phyloP scores from a whole-genome alignment of 35 echinoderm and acorn worm species.

The Heliocidaris tuberculata region DNA sequence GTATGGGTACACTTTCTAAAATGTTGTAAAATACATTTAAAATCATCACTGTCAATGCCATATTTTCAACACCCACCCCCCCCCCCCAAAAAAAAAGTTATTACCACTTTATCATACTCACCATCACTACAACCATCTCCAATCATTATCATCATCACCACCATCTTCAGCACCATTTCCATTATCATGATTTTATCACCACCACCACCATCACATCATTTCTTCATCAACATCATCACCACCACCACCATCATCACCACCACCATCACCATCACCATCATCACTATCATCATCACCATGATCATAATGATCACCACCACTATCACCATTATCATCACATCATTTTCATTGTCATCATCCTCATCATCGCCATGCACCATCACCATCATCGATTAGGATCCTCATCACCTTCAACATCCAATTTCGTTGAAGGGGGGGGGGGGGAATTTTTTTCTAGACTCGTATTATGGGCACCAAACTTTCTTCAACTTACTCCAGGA shows the following conservation, averaged over 20 bases:
- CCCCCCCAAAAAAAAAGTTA: too few relatives aligned
- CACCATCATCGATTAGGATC: background rate
- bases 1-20: too few relatives aligned
- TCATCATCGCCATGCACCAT: background rate
- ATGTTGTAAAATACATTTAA: too few relatives aligned
- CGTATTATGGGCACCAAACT: background rate
- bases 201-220: background rate
- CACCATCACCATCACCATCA: background rate
- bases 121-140: background rate
- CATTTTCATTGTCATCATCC: background rate
- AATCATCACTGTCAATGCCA: too few relatives aligned
- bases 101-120: background rate
- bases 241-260: background rate
- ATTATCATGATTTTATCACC: too few relatives aligned
- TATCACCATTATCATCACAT: background rate
- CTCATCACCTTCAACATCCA: background rate
- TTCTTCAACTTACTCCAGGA: constrained; percentile 76
- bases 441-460: background rate
- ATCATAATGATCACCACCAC: background rate
- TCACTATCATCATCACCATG: background rate
- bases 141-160: background rate
- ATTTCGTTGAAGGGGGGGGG: background rate
- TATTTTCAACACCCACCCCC: too few relatives aligned
- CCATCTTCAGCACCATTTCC: background rate
- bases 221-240: background rate